Conservation (phyloP, 2,797 vertebrate species). For the Columba guinea region DNA sequence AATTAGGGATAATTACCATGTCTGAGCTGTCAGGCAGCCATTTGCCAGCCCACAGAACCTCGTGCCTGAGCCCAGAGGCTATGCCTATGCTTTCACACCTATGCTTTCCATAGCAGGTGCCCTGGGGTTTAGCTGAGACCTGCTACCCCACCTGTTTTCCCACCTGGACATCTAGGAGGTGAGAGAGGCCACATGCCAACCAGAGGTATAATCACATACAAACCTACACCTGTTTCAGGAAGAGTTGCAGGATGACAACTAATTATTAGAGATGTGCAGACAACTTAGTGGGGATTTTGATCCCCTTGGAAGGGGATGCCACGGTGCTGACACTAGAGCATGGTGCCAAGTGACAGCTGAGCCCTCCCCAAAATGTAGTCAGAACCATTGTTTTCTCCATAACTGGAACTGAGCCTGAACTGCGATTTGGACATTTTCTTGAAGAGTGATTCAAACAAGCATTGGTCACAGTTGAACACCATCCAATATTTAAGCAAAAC, state of each 20-base stretch:
- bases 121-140: not conserved
- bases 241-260: not conserved
- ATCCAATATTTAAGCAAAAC: not conserved
- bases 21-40: not conserved
- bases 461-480: not conserved
- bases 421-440: not conserved
- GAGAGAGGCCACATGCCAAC: rapidly evolving
- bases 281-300: not conserved
- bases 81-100: not conserved
- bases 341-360: not conserved
- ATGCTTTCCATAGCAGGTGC: not conserved
- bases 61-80: not conserved
- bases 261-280: not conserved
- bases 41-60: not conserved
- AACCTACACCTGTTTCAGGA: not conserved
- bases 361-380: not conserved
- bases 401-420: not conserved
- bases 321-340: rapidly evolving
- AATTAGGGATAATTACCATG: not conserved
- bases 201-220: not conserved
- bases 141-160: not conserved
- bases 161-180: rapidly evolving
- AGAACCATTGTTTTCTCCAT: not conserved
- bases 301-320: not conserved
- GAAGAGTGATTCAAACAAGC: rapidly evolving